Conservation (phyloP, 2,113 vertebrate genomes). For the Sphaerodactylus townsendi region DNA sequence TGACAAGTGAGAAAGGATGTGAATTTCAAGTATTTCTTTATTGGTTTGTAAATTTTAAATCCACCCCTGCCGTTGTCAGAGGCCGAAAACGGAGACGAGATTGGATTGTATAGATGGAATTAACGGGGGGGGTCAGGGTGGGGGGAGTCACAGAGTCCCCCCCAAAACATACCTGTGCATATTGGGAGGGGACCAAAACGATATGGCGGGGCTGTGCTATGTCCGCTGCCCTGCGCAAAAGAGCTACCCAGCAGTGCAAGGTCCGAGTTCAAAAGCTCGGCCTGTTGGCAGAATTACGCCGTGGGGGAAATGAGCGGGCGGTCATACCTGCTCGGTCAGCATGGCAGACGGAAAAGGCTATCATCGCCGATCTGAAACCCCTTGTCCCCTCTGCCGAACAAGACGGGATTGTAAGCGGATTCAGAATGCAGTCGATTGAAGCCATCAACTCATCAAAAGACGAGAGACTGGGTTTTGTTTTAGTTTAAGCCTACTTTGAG, state of each 20-base stretch:
- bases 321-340: neutral
- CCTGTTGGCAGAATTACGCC: neutral
- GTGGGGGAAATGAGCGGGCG: neutral
- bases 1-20: conserved; percentile 26
- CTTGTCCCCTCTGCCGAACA: neutral
- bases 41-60: neutral
- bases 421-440: neutral
- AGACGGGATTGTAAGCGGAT: neutral
- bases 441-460: neutral
- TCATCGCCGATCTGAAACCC: too few relatives aligned
- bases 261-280: too few relatives aligned
- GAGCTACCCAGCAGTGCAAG: neutral
- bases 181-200: neutral
- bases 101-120: neutral
- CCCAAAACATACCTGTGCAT: neutral
- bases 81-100: neutral
- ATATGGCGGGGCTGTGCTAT: too few relatives aligned
- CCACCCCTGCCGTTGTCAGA: neutral
- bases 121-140: too few relatives aligned
- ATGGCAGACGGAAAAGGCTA: neutral
- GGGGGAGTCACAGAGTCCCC: too few relatives aligned
- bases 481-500: neutral
- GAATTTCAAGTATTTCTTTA: conserved; percentile 43
- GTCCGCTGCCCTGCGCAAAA: too few relatives aligned
- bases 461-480: neutral